phyloP scores from a whole-genome alignment of 2,113 vertebrate genomes.

The Pachyramphus minor region DNA sequence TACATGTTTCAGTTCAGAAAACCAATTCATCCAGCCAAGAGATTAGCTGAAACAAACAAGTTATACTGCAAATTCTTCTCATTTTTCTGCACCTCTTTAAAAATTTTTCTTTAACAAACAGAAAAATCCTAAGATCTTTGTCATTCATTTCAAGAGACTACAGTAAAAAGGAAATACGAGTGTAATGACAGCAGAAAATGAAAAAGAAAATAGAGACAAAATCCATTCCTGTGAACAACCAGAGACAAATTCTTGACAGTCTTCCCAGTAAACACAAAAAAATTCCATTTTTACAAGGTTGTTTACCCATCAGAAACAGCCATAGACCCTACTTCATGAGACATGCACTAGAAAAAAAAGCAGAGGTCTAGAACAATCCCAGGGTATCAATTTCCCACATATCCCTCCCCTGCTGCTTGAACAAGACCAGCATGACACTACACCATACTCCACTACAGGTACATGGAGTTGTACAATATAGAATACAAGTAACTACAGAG shows the following conservation, averaged over 20 bases:
- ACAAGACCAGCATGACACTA: not conserved
- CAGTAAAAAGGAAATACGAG: not conserved
- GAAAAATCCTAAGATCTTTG: not conserved
- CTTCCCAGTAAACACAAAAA: not conserved
- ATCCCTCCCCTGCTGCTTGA: not conserved
- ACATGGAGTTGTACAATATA: rapidly evolving
- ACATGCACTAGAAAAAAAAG: not conserved
- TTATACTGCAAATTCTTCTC: not conserved
- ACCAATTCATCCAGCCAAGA: not conserved
- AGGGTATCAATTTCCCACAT: not conserved
- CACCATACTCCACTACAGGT: not conserved
- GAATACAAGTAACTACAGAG: not conserved
- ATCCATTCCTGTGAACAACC: not conserved
- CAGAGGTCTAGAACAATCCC: not conserved
- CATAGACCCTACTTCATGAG: not conserved
- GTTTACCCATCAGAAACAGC: not conserved
- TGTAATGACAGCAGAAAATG: not conserved
- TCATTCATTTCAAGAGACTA: not conserved
- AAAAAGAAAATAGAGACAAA: not conserved
- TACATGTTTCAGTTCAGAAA: not conserved
- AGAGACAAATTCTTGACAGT: not conserved
- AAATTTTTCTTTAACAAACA: not conserved
- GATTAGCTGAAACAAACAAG: not conserved
- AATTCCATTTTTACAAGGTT: not conserved
- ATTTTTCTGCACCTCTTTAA: not conserved